Percentiles rank a stretch among this genome's conserved stretches.
Conservation (phyloP, 1,140 invertebrate genomes). For the Hyles euphorbiae region DNA sequence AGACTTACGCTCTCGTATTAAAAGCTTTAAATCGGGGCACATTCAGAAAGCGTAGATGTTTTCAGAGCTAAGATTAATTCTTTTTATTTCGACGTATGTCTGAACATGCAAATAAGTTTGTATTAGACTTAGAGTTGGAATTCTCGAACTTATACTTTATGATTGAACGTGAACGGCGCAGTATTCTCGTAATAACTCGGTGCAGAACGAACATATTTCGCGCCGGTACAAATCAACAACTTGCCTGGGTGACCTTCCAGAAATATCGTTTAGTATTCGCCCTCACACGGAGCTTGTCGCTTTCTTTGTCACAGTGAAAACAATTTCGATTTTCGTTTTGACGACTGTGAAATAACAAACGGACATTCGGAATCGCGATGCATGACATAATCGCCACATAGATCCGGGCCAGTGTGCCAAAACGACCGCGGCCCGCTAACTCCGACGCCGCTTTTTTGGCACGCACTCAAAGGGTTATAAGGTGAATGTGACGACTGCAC, state of each 20-base stretch:
- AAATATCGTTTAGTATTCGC: slow-evolving; percentile 37
- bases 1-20: slow-evolving; percentile 34
- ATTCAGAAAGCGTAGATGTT: slow-evolving; percentile 21
- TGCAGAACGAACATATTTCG: background rate
- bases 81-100: background rate
- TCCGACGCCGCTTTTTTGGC: slow-evolving; percentile 55
- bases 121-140: too few species aligned
- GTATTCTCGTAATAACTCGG: background rate
- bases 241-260: slow-evolving; percentile 42
- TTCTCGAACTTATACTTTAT: background rate
- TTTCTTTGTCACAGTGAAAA: slow-evolving; percentile 43
- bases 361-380: slow-evolving; percentile 45
- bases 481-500: slow-evolving; percentile 48
- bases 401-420: slow-evolving; percentile 66
- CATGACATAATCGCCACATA: slow-evolving; percentile 70
- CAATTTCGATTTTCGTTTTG: slow-evolving; percentile 35
- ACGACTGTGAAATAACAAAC: slow-evolving; percentile 41
- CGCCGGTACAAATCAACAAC: slow-evolving; percentile 11
- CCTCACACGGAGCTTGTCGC: slow-evolving; percentile 13
- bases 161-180: too few species aligned
- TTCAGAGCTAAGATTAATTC: slow-evolving; percentile 18
- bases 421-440: slow-evolving; percentile 40
- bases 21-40: slow-evolving; percentile 33
- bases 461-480: slow-evolving; percentile 61
- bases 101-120: too few species aligned